phyloP scores from a whole-genome alignment of 2,113 vertebrate species.

The Chroicocephalus ridibundus region DNA sequence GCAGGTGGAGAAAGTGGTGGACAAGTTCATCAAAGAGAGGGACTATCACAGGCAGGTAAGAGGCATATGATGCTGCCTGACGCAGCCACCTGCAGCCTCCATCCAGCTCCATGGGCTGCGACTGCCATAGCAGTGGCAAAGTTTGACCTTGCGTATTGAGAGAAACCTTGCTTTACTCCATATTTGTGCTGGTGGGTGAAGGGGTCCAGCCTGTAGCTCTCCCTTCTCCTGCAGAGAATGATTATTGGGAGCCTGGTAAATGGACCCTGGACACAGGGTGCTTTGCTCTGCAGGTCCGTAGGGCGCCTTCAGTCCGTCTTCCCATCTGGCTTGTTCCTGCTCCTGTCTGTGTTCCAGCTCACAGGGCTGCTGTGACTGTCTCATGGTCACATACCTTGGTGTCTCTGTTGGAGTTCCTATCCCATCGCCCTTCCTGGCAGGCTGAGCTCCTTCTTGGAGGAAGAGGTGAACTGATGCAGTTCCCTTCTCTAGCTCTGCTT shows the following conservation, averaged over 20 bases:
- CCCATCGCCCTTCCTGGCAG: not conserved
- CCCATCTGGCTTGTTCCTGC: not conserved
- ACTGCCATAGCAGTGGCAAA: not conserved
- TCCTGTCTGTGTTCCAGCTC: not conserved
- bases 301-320: not conserved
- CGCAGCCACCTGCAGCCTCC: not conserved
- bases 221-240: not conserved
- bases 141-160: not conserved
- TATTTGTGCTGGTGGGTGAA: not conserved
- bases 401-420: not conserved
- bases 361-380: not conserved
- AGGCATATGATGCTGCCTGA: not conserved
- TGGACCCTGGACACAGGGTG: not conserved
- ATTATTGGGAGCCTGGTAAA: not conserved
- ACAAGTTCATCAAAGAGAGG: conserved; percentile 92
- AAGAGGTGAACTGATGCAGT: not conserved
- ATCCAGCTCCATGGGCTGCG: not conserved
- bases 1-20: conserved; percentile 93
- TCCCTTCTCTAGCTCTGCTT: not conserved
- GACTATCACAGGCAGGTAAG: conserved; percentile 90
- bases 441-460: not conserved
- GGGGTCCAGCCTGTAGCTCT: not conserved
- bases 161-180: not conserved
- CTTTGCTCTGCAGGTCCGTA: not conserved
- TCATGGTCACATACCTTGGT: not conserved